A percentile compares a stretch with the other conserved stretches of the same genome.
Evolutionary conservation across 1,140 invertebrate species (phyloP).

Genomic region (Drosophila obscura): DNA sequence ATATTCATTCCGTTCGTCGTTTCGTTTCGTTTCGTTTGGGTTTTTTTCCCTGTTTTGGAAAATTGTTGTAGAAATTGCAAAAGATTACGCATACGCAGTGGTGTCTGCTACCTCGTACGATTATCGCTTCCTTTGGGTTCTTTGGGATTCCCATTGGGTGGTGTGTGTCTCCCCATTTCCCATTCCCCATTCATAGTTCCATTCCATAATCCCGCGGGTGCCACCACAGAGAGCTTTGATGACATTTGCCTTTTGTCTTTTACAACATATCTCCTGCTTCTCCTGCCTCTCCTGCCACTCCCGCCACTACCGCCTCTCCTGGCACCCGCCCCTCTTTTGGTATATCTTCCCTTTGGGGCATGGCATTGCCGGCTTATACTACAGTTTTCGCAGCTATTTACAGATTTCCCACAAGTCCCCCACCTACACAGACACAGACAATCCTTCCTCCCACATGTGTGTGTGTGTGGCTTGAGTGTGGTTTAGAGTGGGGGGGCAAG

Average conservation of each 20-base stretch:
- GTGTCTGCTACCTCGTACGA: slow-evolving; percentile 19
- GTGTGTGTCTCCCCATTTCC: no score
- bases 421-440: slow-evolving; percentile 14
- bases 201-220: slow-evolving; percentile 51
- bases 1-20: slow-evolving; percentile 11
- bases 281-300: background rate
- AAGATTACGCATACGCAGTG: slow-evolving; percentile 74
- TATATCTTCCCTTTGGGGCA: slow-evolving; percentile 30
- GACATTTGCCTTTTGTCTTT: slow-evolving; percentile 49
- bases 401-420: slow-evolving; percentile 78
- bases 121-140: slow-evolving; percentile 47
- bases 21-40: background rate
- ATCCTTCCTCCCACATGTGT: slow-evolving; percentile 28
- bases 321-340: slow-evolving; percentile 27
- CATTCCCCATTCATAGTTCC: background rate
- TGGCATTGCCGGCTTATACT: slow-evolving; percentile 50
- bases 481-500: slow-evolving; percentile 9
- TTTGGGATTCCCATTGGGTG: slow-evolving; percentile 13
- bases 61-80: slow-evolving; percentile 34
- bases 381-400: slow-evolving; percentile 78
- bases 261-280: slow-evolving; percentile 21
- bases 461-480: background rate
- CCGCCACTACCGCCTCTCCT: no score
- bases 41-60: background rate
- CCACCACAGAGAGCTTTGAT: slow-evolving; percentile 40